Conservation (phyloP, 1,140 invertebrate genomes). For the Drosophila nigromelanica region DNA sequence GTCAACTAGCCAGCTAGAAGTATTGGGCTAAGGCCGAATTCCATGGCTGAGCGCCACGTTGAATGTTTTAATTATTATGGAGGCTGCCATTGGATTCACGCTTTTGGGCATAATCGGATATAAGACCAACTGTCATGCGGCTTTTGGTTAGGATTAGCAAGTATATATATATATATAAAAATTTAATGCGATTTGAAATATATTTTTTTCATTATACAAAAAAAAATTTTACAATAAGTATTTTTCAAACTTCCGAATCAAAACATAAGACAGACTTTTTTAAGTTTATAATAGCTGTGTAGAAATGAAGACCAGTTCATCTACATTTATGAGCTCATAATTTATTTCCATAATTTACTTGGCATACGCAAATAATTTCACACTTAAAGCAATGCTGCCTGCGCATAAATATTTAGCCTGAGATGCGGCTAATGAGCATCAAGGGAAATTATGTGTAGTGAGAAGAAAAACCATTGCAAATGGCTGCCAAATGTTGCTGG, state of each 20-base stretch:
- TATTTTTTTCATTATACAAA: no score
- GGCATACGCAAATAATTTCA: constrained; percentile 72
- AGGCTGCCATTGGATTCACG: constrained; percentile 21
- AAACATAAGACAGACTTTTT: neutral
- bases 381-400: constrained; percentile 56
- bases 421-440: constrained; percentile 63
- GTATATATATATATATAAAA: no score
- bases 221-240: no score
- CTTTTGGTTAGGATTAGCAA: neutral
- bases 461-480: constrained; percentile 28
- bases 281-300: neutral
- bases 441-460: constrained; percentile 65
- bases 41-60: constrained; percentile 56
- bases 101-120: constrained; percentile 3
- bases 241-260: no score
- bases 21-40: constrained; percentile 8
- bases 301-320: no score
- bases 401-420: constrained; percentile 57
- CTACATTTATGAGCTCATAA: constrained; percentile 50
- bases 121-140: no score
- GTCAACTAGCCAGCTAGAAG: constrained; percentile 3
- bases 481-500: constrained; percentile 32
- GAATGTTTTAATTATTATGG: constrained; percentile 73
- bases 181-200: no score
- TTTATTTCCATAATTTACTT: constrained; percentile 73